Conservation (phyloP, 2,888 invertebrate species). For the Sericinus montela region DNA sequence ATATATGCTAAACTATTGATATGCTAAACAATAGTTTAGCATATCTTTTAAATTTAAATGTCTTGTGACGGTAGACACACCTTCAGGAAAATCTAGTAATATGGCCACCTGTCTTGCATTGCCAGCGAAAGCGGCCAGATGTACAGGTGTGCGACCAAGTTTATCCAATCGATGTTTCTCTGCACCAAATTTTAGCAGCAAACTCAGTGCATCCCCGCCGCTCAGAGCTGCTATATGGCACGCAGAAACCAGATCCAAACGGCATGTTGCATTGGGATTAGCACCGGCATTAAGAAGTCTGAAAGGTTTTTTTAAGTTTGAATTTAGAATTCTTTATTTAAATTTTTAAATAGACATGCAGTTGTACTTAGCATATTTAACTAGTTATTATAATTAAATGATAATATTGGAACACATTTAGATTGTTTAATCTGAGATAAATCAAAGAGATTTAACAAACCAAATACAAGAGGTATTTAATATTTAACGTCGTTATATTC, state of each 20-base stretch:
- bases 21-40: no score
- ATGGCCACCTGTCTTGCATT: constrained; percentile 63
- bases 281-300: constrained; percentile 70
- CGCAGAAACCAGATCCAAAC: constrained; percentile 58
- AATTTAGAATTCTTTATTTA: no score
- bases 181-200: constrained; percentile 64
- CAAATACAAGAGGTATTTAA: no score
- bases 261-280: constrained; percentile 72
- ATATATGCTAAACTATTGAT: no score
- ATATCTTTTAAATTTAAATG: no score
- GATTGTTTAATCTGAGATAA: no score
- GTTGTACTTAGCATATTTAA: no score
- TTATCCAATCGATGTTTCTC: constrained; percentile 59
- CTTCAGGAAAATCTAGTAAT: constrained; percentile 63
- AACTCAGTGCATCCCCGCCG: constrained; percentile 54
- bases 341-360: no score
- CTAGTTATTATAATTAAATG: no score
- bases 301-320: constrained; percentile 15
- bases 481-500: no score
- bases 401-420: no score
- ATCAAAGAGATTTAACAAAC: no score
- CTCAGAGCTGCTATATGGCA: constrained; percentile 66
- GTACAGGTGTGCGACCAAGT: constrained; percentile 67
- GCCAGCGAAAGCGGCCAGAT: constrained; percentile 70
- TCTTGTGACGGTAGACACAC: constrained; percentile 28